Evolutionary conservation across 1,140 invertebrate species (phyloP).

Genomic region (Rhagoletis zephyria): DNA sequence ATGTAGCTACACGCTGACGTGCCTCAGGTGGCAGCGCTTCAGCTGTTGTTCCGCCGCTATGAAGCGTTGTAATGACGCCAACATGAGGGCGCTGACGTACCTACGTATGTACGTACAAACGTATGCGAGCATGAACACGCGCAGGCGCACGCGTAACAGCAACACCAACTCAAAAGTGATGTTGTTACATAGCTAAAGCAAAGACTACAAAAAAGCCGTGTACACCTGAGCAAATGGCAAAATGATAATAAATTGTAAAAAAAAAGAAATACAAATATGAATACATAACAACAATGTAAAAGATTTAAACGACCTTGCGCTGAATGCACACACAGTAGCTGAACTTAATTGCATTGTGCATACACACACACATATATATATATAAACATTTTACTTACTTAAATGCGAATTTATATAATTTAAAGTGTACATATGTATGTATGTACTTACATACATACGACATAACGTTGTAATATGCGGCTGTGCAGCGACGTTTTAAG

Average conservation of each 20-base stretch:
- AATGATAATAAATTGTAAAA: background rate
- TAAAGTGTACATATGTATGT: background rate
- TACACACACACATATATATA: background rate
- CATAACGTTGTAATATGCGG: background rate
- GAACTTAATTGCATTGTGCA: background rate
- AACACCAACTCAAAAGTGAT: background rate
- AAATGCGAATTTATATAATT: background rate
- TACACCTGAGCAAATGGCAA: conserved; percentile 8
- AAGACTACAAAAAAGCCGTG: conserved; percentile 26
- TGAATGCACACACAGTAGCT: conserved; percentile 19
- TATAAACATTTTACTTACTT: background rate
- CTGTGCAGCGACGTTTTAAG: background rate
- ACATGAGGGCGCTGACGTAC: conserved; percentile 20
- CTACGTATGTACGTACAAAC: background rate
- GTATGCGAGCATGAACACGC: background rate
- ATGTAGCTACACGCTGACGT: background rate
- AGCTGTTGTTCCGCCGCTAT: background rate
- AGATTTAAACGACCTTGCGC: conserved; percentile 30
- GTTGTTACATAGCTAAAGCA: background rate
- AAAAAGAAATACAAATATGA: background rate
- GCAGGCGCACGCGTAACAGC: conserved; percentile 15
- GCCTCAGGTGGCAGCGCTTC: background rate
- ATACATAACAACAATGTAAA: background rate
- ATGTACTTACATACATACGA: background rate
- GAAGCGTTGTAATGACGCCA: conserved; percentile 34